Evolutionary conservation across 1,140 invertebrate species (phyloP), one percentile per base, ranked within the genome.

Genomic region (Cydia amplana): DNA sequence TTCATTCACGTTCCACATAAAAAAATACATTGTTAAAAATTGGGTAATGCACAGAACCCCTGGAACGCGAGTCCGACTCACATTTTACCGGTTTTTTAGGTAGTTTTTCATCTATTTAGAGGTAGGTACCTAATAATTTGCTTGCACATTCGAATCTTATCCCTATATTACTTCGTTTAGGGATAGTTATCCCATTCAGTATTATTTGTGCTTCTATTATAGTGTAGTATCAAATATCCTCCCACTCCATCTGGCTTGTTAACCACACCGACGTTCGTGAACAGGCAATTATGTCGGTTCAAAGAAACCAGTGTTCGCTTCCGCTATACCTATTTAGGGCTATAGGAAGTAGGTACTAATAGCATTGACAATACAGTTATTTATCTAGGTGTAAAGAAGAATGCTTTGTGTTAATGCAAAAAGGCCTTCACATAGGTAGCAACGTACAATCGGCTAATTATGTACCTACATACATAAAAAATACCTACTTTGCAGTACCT

Each of bases 301-400:
- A 70, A 70, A 70, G 65, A 40, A 70, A 43, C 32, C 25, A n/a
- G 4, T n/a, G 64, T 49, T 75, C 60, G 79, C 81, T 83, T 83
- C 81, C 81, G 79, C 73, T 75, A 78, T 81, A 73, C 76, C 81
- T 80, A 83, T 83, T 81, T 74, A 70, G 32, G 79, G 63, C 76
- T 74, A 20, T 46, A 81, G 79, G 78, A 79, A 70, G 32, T 67
- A 67, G n/a, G 28, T 36, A 70, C 65, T 7, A 65, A 65, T 65
- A 32, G 16, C 64, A 70, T n/a, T 60, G 55, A 60, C 55, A 60
- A 55, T 60, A 23, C 20, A 10, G 55, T 60, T 60, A 60, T 60
- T 60, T 60, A 60, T 60, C n/a, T 32, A 16, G 6, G 32, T 40
- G 64, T 67, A 10, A 36, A 18, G 64, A 67, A n/a, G 25, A 32